Conservation (phyloP, 2,888 invertebrate genomes). For the Villa cingulata region DNA sequence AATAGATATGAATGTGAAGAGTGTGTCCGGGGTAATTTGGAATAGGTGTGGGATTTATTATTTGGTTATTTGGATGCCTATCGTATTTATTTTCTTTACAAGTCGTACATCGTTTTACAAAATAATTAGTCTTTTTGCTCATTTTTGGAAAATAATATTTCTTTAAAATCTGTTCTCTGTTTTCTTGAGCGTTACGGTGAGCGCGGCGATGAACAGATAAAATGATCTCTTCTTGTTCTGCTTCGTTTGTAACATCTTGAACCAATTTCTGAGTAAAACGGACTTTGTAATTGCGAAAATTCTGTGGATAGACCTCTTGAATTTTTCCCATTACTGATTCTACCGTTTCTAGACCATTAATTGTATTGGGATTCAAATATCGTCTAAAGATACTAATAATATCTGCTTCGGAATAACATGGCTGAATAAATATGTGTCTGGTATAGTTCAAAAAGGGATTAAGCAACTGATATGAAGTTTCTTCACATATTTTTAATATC, state of each 20-base stretch:
- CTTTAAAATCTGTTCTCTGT: slow-evolving; percentile 8
- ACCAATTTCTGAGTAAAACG: slow-evolving; percentile 8
- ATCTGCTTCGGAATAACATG: not conserved
- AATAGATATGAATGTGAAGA: slow-evolving; percentile 12
- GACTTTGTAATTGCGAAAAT: not conserved
- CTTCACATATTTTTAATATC: slow-evolving; percentile 1
- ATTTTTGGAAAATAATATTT: slow-evolving; percentile 9
- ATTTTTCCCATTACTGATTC: slow-evolving; percentile 8
- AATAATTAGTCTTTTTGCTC: not conserved
- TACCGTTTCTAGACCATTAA: slow-evolving; percentile 5
- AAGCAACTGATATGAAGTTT: slow-evolving; percentile 4
- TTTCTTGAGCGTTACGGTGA: slow-evolving; percentile 9
- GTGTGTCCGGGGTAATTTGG: slow-evolving; percentile 11
- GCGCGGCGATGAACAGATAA: too few species aligned
- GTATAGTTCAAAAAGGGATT: slow-evolving; percentile 5
- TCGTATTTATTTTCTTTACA: slow-evolving; percentile 2
- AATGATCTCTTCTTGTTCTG: too few species aligned
- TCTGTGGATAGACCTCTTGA: slow-evolving; percentile 8
- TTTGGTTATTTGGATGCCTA: slow-evolving; percentile 9
- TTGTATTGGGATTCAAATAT: slow-evolving; percentile 7
- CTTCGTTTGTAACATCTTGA: slow-evolving; percentile 6
- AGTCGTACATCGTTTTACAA: not conserved
- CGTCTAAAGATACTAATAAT: slow-evolving; percentile 6
- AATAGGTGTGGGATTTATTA: slow-evolving; percentile 9
- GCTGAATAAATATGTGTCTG: slow-evolving; percentile 2